Percentiles rank a stretch among this genome's conserved stretches.
These are phyloP conservation scores for Phyto melanocephala DNA, from an alignment of 2,888 invertebrate species.

Conservation along the genomic window DNA sequence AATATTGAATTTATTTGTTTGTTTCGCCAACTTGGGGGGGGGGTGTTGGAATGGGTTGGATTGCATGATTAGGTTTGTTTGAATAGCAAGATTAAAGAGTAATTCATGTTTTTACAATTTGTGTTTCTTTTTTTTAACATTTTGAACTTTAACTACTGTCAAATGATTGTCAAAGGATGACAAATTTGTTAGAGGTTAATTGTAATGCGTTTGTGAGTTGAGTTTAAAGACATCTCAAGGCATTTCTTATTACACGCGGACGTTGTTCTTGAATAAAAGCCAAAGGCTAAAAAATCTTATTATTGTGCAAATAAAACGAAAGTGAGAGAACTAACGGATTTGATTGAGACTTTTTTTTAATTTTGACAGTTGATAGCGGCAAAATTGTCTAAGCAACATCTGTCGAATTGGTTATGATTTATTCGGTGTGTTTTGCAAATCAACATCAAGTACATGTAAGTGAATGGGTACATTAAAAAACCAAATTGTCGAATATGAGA, in stretches of 20 bases:
- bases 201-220: conserved; percentile 19
- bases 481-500: no score
- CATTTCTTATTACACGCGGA: background rate
- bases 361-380: no score
- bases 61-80: conserved; percentile 31
- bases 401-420: no score
- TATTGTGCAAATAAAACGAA: no score
- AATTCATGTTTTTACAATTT: conserved; percentile 61
- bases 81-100: conserved; percentile 55
- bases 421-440: no score
- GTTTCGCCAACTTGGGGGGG: background rate
- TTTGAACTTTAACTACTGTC: conserved; percentile 49
- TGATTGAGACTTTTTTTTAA: no score
- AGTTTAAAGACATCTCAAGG: background rate
- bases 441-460: no score
- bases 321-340: no score
- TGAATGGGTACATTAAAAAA: no score
- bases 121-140: conserved; percentile 53
- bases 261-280: background rate
- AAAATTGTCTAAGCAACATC: no score
- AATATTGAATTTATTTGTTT: conserved; percentile 52
- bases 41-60: background rate
- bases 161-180: conserved; percentile 38
- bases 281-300: background rate
- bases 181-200: conserved; percentile 50